Evolutionary conservation across 2,113 vertebrate species (phyloP).

Genomic region (Cebidichthys violaceus): DNA sequence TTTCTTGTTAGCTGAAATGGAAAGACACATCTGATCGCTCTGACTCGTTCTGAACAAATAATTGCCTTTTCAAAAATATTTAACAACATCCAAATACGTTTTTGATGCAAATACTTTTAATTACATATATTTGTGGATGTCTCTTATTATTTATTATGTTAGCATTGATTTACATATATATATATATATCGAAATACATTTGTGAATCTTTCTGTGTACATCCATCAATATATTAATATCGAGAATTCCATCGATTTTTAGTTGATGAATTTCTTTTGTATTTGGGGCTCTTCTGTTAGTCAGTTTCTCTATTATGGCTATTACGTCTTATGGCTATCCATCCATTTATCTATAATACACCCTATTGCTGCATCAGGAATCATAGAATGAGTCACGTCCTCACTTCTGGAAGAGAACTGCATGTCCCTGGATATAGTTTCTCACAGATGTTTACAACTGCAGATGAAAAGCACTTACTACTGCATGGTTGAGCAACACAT

Average conservation of each 20-base stretch:
- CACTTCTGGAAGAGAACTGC: not conserved
- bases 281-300: not conserved
- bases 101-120: not conserved
- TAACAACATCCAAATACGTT: not conserved
- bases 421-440: not conserved
- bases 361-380: not conserved
- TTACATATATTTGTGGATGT: too few species aligned
- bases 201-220: not conserved
- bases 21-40: too few species aligned
- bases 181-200: not conserved
- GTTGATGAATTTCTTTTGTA: not conserved
- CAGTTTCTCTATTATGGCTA: not conserved
- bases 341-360: slow-evolving; percentile 2
- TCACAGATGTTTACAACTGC: not conserved
- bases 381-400: slow-evolving; percentile 21
- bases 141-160: too few species aligned
- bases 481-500: not conserved
- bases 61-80: not conserved
- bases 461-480: slow-evolving; percentile 10
- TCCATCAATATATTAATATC: too few species aligned
- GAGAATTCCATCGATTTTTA: too few species aligned
- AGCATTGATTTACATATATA: not conserved
- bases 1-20: not conserved
- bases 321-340: not conserved
- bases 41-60: not conserved